Evolutionary conservation across 1,140 invertebrate species (phyloP).

Genomic region (Euura saliciscinereae): DNA sequence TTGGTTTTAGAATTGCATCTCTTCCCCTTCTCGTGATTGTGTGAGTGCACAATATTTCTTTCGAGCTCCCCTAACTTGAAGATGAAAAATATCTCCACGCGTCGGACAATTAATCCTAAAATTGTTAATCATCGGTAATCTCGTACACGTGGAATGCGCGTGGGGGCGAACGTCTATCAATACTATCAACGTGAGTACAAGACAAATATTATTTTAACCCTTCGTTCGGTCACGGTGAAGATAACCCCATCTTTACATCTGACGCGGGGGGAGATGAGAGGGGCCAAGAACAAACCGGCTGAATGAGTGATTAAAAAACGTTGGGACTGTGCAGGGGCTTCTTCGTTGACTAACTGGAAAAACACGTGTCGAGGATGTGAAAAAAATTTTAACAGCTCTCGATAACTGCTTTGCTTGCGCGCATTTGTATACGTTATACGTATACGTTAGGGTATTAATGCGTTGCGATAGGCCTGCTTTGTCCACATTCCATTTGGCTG

Average conservation of each 20-base stretch:
- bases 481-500: background rate
- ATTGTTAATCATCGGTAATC: background rate
- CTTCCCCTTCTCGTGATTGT: no score
- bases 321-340: background rate
- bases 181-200: slow-evolving; percentile 1
- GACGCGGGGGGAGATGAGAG: background rate
- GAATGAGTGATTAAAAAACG: slow-evolving; percentile 1
- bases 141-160: background rate
- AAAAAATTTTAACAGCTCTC: slow-evolving; percentile 8
- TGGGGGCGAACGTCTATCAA: background rate
- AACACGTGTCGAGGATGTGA: slow-evolving; percentile 12
- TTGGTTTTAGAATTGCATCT: no score
- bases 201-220: slow-evolving; percentile 13
- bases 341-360: slow-evolving; percentile 3
- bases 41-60: no score
- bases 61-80: background rate
- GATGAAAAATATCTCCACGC: background rate
- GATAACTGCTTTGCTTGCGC: background rate
- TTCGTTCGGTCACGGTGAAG: background rate
- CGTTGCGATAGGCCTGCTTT: background rate
- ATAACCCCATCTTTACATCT: slow-evolving; percentile 11
- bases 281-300: background rate
- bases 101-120: background rate
- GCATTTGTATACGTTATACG: background rate
- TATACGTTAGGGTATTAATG: background rate